These are phyloP conservation scores for Bolinopsis microptera DNA, from an alignment of 37 sponge, comb jelly and placozoan species.

Conservation along the genomic window DNA sequence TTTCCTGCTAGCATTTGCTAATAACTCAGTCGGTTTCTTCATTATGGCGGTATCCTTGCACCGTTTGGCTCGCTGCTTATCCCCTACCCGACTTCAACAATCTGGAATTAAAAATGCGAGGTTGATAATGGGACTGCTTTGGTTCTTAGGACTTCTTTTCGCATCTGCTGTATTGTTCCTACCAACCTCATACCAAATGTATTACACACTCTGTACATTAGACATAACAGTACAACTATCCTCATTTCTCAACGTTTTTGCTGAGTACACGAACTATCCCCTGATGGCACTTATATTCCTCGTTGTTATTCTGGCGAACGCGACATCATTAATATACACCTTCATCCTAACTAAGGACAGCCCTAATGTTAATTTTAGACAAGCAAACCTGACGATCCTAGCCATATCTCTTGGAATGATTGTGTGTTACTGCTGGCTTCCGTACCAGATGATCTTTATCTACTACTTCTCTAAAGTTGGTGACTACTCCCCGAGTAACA, in stretches of 20 bases:
- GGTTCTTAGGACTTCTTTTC: background rate
- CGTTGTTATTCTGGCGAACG: background rate
- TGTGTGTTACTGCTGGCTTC: constrained; percentile 15
- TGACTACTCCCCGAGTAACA: background rate
- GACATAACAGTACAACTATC: background rate
- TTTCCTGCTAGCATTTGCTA: background rate
- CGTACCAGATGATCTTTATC: background rate
- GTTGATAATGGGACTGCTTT: background rate
- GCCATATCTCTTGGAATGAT: background rate
- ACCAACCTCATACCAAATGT: background rate
- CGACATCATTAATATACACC: background rate
- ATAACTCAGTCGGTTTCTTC: background rate
- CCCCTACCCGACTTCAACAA: background rate
- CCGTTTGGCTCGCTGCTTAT: background rate
- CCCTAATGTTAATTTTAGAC: background rate
- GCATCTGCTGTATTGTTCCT: background rate
- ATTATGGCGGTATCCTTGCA: background rate
- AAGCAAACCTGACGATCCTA: background rate
- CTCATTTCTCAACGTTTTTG: background rate
- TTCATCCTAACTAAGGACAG: background rate
- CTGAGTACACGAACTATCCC: background rate
- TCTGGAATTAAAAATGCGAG: background rate
- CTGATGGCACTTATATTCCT: background rate
- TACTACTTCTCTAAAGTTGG: background rate
- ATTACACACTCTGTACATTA: background rate